Evolutionary conservation across 2,888 invertebrate species (phyloP).

Genomic region (Strigamia crassipes): DNA sequence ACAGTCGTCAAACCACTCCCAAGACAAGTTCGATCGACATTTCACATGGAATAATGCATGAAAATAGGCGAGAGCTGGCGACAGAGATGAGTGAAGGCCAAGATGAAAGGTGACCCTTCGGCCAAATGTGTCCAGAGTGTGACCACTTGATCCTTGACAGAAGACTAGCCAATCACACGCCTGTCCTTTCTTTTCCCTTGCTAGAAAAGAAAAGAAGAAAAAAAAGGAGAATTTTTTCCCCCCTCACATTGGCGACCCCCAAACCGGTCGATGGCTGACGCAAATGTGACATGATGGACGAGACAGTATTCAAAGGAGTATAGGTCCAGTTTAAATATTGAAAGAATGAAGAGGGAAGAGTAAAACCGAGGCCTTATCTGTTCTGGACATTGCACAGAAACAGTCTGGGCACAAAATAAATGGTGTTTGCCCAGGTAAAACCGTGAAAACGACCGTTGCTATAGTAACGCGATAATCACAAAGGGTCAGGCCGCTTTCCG

Average conservation of each 20-base stretch:
- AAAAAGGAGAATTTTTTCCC: neutral
- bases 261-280: neutral
- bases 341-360: neutral
- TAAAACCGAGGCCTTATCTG: conserved; percentile 24
- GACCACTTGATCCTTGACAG: conserved; percentile 10
- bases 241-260: neutral
- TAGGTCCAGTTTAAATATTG: conserved; percentile 2
- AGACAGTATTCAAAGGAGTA: neutral
- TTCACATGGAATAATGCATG: conserved; percentile 10
- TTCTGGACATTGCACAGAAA: conserved; percentile 33
- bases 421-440: conserved; percentile 44
- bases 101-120: conserved; percentile 10
- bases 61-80: conserved; percentile 3
- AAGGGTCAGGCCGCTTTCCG: neutral
- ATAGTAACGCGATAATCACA: neutral
- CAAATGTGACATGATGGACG: conserved; percentile 2
- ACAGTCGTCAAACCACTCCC: conserved; percentile 10
- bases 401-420: neutral
- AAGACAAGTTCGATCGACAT: conserved; percentile 3
- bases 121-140: conserved; percentile 2
- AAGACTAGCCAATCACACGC: conserved; percentile 3
- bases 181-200: neutral
- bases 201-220: neutral
- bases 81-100: conserved; percentile 3
- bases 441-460: conserved; percentile 3